phyloP scores from a whole-genome alignment of 2,888 invertebrate genomes.

The Andrena bicolor region DNA sequence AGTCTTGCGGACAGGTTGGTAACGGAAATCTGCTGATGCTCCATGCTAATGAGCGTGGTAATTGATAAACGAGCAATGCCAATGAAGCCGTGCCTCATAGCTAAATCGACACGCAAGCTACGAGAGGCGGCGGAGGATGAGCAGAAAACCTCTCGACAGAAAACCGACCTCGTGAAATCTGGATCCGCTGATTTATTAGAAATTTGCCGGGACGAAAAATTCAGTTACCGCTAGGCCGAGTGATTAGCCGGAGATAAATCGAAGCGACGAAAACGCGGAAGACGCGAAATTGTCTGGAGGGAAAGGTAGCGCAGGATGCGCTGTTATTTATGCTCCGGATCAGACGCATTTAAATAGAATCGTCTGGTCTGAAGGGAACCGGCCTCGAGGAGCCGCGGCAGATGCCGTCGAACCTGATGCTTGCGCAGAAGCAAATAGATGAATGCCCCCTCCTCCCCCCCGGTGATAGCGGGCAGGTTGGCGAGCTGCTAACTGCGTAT shows the following conservation, averaged over 20 bases:
- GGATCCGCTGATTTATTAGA: not conserved
- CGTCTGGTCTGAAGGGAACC: not conserved
- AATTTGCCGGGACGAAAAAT: not conserved
- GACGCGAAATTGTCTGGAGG: not conserved
- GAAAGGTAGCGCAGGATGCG: slow-evolving; percentile 31
- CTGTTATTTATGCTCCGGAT: slow-evolving; percentile 25
- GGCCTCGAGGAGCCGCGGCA: not conserved
- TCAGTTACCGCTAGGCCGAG: not conserved
- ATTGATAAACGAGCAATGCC: not conserved
- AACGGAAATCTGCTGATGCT: not conserved
- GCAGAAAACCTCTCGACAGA: not conserved
- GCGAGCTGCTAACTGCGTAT: not conserved
- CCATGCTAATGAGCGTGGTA: not conserved
- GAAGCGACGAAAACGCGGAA: not conserved
- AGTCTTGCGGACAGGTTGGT: not conserved
- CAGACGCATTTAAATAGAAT: slow-evolving; percentile 31
- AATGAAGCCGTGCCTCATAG: not conserved
- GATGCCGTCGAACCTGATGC: slow-evolving; percentile 29
- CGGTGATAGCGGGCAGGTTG: not conserved
- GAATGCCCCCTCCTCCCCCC: no score
- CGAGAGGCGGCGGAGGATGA: not conserved
- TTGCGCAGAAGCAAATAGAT: slow-evolving; percentile 17
- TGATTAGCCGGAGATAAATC: not conserved
- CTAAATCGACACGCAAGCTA: not conserved
- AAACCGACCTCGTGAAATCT: not conserved